Evolutionary conservation across 92 coral and sea anemone genomes (phyloP).

Genomic region (Chrysogorgia sp.): DNA sequence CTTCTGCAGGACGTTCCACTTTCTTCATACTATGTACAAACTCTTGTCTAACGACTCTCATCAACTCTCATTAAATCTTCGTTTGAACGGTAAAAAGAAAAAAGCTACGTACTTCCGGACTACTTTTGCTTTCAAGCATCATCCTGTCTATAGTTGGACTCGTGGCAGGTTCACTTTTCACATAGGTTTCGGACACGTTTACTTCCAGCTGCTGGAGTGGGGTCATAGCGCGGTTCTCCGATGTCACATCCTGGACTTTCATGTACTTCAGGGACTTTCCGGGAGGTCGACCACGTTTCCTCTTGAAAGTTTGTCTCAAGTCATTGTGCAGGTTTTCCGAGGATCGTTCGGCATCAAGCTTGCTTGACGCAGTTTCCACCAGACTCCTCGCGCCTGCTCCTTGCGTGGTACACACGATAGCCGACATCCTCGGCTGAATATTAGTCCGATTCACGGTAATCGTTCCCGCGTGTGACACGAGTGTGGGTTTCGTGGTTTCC

Average conservation of each 20-base stretch:
- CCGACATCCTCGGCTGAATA: constrained; percentile 23
- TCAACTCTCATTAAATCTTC: constrained; percentile 17
- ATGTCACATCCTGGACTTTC: constrained; percentile 9
- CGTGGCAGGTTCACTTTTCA: constrained; percentile 56
- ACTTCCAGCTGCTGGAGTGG: constrained; percentile 20
- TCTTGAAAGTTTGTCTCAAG: constrained; percentile 18
- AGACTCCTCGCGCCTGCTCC: constrained; percentile 11
- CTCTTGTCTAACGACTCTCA: no score
- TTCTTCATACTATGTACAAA: no score
- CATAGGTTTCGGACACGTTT: constrained; percentile 52
- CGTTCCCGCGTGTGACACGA: constrained; percentile 25
- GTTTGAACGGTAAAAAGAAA: no score
- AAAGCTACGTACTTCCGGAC: constrained; percentile 12
- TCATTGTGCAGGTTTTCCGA: background rate
- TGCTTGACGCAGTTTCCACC: background rate
- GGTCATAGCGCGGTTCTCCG: constrained; percentile 24
- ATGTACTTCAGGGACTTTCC: constrained; percentile 32
- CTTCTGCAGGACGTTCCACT: no score
- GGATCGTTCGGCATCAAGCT: background rate
- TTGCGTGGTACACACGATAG: constrained; percentile 22
- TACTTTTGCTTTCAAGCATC: constrained; percentile 27
- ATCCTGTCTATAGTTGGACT: constrained; percentile 69
- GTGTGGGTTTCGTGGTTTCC: background rate
- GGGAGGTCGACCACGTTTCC: constrained; percentile 43
- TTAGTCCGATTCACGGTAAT: constrained; percentile 6